These are phyloP conservation scores for Procavia capensis DNA, from an alignment of 2,113 vertebrate genomes.

Conservation along the genomic window DNA sequence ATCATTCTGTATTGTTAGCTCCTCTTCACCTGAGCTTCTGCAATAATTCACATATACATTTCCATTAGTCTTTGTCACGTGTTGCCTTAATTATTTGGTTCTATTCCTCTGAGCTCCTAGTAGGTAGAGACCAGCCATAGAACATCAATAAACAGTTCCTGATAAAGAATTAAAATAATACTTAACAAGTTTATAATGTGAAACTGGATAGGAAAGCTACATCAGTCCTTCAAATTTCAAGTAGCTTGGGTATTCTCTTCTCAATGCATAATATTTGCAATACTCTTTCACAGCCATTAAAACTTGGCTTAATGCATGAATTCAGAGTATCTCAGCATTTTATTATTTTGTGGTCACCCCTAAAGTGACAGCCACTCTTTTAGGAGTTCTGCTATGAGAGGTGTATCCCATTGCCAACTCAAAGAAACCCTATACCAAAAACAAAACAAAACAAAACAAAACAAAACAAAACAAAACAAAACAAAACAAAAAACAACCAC, in stretches of 20 bases:
- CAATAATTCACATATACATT: background rate
- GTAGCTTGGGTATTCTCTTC: background rate
- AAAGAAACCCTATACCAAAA: background rate
- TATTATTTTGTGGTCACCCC: background rate
- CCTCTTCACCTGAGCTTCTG: background rate
- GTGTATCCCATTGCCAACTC: background rate
- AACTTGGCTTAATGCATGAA: background rate
- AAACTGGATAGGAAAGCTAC: conserved; percentile 9
- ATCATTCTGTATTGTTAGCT: background rate
- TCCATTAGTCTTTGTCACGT: background rate
- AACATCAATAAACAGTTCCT: background rate
- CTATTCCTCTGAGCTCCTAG: background rate
- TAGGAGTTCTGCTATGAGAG: background rate
- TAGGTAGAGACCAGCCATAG: background rate
- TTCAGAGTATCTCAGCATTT: background rate
- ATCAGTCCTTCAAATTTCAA: background rate
- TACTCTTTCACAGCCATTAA: background rate
- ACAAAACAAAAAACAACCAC: too few species aligned
- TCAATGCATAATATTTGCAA: background rate
- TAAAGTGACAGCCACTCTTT: background rate
- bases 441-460: too few species aligned
- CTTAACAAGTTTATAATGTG: background rate
- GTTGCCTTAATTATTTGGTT: conserved; percentile 8
- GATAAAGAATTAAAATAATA: background rate
- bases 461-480: too few species aligned